phyloP scores from a whole-genome alignment of 2,797 vertebrate genomes.

The Labeo calbasu region DNA sequence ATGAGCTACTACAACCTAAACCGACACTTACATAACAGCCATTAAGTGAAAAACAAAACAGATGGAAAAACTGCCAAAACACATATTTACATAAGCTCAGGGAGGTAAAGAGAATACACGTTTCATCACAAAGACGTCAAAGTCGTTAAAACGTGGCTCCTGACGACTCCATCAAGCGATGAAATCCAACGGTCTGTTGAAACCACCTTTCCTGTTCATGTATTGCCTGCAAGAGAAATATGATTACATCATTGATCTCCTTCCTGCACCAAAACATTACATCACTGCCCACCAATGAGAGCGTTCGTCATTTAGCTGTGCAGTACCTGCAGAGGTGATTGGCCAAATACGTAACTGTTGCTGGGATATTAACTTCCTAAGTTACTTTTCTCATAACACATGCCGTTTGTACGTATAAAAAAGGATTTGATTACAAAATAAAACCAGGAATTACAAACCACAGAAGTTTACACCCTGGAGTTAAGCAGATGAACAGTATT shows the following conservation, averaged over 20 bases:
- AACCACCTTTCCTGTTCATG: constrained; percentile 98
- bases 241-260: constrained; percentile 82
- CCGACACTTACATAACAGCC: neutral
- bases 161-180: constrained; percentile 81
- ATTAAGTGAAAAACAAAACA: constrained; percentile 1
- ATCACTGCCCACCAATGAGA: constrained; percentile 82
- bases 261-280: constrained; percentile 83
- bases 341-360: constrained; percentile 70
- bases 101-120: neutral
- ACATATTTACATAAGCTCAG: constrained; percentile 9
- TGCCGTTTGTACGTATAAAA: neutral
- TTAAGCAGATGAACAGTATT: neutral
- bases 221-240: constrained; percentile 86
- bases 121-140: neutral
- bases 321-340: constrained; percentile 81
- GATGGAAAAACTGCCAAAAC: neutral
- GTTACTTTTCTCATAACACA: constrained; percentile 39
- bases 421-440: neutral
- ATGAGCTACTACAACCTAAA: neutral
- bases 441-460: neutral
- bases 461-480: neutral
- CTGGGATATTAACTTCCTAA: constrained; percentile 54
- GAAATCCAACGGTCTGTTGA: constrained; percentile 98
- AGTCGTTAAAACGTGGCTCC: neutral
- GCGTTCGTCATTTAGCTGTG: constrained; percentile 69